Percentiles rank a stretch among this genome's conserved stretches.
Conservation (phyloP, 2,113 vertebrate species). For the Choloepus hoffmanni region DNA sequence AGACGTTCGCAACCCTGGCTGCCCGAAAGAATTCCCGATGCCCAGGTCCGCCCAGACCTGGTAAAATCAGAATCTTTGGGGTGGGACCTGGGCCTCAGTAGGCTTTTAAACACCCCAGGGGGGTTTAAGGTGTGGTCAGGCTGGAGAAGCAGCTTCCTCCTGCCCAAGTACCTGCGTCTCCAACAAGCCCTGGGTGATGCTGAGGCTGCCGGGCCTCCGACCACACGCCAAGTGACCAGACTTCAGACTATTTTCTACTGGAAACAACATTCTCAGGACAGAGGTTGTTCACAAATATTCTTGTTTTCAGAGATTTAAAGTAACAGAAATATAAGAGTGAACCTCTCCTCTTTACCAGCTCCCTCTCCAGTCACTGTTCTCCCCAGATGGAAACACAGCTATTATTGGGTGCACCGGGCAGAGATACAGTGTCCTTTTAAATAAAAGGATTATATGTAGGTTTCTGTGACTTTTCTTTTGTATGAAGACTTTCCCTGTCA, state of each 20-base stretch:
- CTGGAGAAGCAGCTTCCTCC: not conserved
- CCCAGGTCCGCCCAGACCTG: not conserved
- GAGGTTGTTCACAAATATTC: not conserved
- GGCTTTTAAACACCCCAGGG: not conserved
- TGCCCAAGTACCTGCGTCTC: not conserved
- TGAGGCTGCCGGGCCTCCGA: not conserved
- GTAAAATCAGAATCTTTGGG: not conserved
- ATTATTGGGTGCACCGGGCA: not conserved
- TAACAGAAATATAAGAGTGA: not conserved
- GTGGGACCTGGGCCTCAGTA: rapidly evolving
- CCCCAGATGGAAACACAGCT: not conserved
- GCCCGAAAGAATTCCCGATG: not conserved
- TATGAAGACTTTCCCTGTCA: not conserved
- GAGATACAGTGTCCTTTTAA: not conserved
- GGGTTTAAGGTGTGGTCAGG: not conserved
- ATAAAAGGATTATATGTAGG: not conserved
- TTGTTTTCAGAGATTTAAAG: not conserved
- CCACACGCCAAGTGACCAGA: not conserved
- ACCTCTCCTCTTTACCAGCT: not conserved
- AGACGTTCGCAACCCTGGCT: not conserved
- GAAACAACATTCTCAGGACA: not conserved
- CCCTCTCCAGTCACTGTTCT: not conserved
- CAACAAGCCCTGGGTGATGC: not conserved
- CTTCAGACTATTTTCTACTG: not conserved
- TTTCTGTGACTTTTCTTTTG: not conserved